A percentile compares a stretch with the other conserved stretches of the same genome.
Evolutionary conservation across 2,113 vertebrate genomes (phyloP).

Genomic region (Zosterops japonicus): DNA sequence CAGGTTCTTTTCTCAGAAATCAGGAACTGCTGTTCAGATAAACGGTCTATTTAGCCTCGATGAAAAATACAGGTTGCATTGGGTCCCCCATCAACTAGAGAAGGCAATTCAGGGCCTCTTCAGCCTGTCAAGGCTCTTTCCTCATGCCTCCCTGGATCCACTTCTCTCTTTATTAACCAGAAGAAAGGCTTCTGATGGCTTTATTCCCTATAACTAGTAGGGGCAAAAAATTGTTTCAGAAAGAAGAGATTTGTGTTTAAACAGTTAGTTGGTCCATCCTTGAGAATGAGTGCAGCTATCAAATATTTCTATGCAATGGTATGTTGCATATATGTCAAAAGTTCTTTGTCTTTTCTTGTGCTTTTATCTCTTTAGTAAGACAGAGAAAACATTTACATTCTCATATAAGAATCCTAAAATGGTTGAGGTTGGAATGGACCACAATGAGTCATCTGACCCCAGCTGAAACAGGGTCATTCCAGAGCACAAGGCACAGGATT

Average conservation of each 20-base stretch:
- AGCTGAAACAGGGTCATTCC: too few species aligned
- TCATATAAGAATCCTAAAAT: not conserved
- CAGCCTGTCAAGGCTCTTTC: fast-evolving
- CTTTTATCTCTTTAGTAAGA: not conserved
- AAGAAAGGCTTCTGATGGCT: not conserved
- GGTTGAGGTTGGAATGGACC: not conserved
- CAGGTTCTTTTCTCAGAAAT: not conserved
- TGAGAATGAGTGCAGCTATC: not conserved
- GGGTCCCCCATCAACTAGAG: not conserved
- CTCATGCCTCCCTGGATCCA: not conserved
- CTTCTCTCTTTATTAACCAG: not conserved
- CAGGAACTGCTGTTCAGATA: not conserved
- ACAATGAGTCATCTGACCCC: not conserved
- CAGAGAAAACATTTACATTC: not conserved
- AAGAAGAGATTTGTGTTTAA: not conserved
- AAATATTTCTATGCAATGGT: not conserved
- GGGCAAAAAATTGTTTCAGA: not conserved
- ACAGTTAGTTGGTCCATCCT: not conserved
- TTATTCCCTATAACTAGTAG: not conserved
- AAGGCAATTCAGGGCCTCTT: not conserved
- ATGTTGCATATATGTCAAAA: not conserved
- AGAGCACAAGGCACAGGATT: not conserved
- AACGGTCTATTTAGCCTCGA: not conserved
- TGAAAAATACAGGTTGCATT: not conserved
- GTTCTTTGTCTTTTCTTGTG: not conserved